These are phyloP conservation scores for Budorcas taxicolor DNA, from an alignment of 2,113 vertebrate species.

Conservation along the genomic window DNA sequence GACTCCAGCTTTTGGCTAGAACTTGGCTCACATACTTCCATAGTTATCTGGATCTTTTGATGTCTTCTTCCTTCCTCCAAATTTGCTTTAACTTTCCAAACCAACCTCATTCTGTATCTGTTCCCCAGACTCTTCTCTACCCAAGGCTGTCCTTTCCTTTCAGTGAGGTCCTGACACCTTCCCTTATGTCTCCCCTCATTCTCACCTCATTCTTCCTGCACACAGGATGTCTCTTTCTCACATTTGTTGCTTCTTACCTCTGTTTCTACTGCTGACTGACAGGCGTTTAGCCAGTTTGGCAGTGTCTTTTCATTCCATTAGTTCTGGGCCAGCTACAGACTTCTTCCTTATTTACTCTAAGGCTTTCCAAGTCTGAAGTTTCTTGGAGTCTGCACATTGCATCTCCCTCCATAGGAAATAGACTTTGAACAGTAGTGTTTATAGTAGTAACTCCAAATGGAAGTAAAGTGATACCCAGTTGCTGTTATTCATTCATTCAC, in stretches of 20 bases:
- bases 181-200: background rate
- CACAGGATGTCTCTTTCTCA: background rate
- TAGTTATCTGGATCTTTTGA: background rate
- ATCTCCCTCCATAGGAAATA: background rate
- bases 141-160: background rate
- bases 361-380: slow-evolving; percentile 18
- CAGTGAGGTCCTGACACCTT: background rate
- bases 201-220: background rate
- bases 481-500: slow-evolving; percentile 38
- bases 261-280: background rate
- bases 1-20: background rate
- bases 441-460: background rate
- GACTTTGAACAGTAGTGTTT: background rate
- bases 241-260: background rate
- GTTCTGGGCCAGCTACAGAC: slow-evolving; percentile 28
- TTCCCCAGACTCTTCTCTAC: background rate
- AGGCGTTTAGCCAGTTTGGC: background rate
- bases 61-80: background rate
- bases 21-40: background rate
- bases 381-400: background rate
- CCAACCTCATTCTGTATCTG: background rate
- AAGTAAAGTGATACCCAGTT: slow-evolving; percentile 3
- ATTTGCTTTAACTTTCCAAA: background rate
- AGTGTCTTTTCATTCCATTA: background rate
- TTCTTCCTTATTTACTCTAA: background rate